These are phyloP conservation scores for Archivesica marissinica DNA, from an alignment of 1,140 invertebrate genomes.

Conservation along the genomic window DNA sequence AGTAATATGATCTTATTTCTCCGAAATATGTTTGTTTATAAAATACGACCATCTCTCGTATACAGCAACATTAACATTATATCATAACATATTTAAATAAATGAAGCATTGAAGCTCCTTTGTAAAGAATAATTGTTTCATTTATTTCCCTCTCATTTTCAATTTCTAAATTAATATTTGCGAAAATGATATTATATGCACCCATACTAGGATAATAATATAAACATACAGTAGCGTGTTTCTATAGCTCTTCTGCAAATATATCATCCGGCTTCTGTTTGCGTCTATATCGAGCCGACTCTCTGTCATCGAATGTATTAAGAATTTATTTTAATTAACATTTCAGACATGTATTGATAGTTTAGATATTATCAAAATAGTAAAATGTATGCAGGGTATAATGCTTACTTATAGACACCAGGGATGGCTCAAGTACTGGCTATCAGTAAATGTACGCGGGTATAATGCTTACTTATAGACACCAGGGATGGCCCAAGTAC, in stretches of 20 bases:
- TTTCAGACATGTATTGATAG: too few relatives aligned
- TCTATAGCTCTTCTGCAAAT: not conserved
- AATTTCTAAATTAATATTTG: constrained; percentile 35
- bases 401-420: too few relatives aligned
- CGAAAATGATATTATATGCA: constrained; percentile 34
- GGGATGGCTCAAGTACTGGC: too few relatives aligned
- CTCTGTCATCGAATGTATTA: too few relatives aligned
- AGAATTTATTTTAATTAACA: too few relatives aligned
- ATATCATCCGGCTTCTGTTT: constrained; percentile 46
- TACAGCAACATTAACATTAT: not conserved
- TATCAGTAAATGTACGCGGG: too few relatives aligned
- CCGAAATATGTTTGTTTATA: too few relatives aligned
- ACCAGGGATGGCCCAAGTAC: too few relatives aligned
- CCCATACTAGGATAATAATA: not conserved
- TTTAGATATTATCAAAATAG: too few relatives aligned
- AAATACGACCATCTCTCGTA: not conserved
- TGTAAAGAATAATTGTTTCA: not conserved
- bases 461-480: too few relatives aligned
- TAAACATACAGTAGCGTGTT: constrained; percentile 7
- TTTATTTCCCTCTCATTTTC: constrained; percentile 24
- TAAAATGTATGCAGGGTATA: too few relatives aligned
- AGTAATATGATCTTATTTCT: too few relatives aligned
- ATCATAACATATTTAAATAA: constrained; percentile 23
- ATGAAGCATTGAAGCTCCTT: constrained; percentile 1
- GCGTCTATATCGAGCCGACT: not conserved